phyloP scores from a whole-genome alignment of 2,888 invertebrate species.

The Drosophila prolongata region DNA sequence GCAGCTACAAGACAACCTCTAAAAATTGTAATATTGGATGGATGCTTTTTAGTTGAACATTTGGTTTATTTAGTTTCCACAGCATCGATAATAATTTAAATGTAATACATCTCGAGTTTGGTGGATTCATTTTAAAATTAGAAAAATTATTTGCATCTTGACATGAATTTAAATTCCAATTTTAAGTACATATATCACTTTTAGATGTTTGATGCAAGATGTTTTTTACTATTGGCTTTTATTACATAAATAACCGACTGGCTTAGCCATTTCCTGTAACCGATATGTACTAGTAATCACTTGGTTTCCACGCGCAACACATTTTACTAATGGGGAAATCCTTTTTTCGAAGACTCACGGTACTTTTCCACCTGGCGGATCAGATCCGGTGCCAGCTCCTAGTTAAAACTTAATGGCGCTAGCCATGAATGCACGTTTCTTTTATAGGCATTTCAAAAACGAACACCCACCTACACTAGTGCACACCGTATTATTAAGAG shows the following conservation, averaged over 20 bases:
- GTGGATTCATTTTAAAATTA: too few species aligned
- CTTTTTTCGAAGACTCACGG: conserved; percentile 13
- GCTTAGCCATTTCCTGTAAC: background rate
- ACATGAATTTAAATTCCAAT: too few species aligned
- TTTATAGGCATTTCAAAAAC: conserved; percentile 9
- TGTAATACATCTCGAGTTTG: too few species aligned
- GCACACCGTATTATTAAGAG: conserved; percentile 6
- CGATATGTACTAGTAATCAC: background rate
- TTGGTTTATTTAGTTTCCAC: too few species aligned
- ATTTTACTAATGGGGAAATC: conserved; percentile 21
- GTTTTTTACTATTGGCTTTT: too few species aligned
- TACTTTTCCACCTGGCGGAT: conserved; percentile 18
- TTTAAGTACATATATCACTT: too few species aligned
- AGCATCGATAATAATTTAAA: too few species aligned
- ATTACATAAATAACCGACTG: background rate
- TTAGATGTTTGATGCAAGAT: too few species aligned
- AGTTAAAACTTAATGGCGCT: conserved; percentile 4
- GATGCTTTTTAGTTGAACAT: too few species aligned
- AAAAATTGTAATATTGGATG: too few species aligned
- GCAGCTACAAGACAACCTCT: too few species aligned
- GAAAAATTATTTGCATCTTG: too few species aligned
- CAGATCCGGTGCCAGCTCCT: conserved; percentile 23
- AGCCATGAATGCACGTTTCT: conserved; percentile 2
- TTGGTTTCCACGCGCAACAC: conserved; percentile 3
- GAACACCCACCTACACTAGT: conserved; percentile 5